Evolutionary conservation across 2,888 invertebrate genomes (phyloP), one percentile per base, ranked within the genome.

Genomic region (Nezara viridula): DNA sequence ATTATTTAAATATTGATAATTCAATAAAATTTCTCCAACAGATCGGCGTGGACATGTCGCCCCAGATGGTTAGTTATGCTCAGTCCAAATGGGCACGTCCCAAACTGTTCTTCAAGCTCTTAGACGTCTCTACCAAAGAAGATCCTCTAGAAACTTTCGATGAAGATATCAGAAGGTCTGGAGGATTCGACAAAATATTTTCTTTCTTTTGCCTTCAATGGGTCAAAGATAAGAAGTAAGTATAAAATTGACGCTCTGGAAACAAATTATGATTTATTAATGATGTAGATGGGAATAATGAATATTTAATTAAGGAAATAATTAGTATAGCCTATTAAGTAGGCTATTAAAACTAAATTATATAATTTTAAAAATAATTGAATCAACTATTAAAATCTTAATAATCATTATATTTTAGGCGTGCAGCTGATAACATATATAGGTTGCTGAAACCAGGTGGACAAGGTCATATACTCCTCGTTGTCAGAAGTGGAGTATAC

Each of bases 131-230:
- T 2, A 88, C 81, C 24, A 19, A 49, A 47, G 37, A 49, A 2
- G 66, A 88, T 81, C 44, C 85, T 27, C 27, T 88, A 0, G 19
- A n/a, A 4, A 2, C 37, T 14, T 85, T 88, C 40, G 52, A 88
- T 24, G 6, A 49, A 50, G 88, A 73, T 0, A 52, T 88, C 3
- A 6, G 0, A 24, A 2, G 32, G 9, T 27, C 44, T 7, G 86
- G 44, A 49, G 86, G 60, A 85, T 89, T 89, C 49, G 85, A 90
- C 87, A 90, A 90, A 49, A 89, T 90, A n/a, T 89, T 90, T 10
- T 90, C 90, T 47, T 89, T 89, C 50, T 90, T 89, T 89, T 87
- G 89, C 44, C 52, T 90, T 19, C 90, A 90, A 66, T 90, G 90
- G 90, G 86, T 90, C 44, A 87, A 77, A 32, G 50, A 89, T 55